Evolutionary conservation across 2,113 vertebrate genomes (phyloP), one percentile per base, ranked within the genome.

Genomic region (Oreochromis aureus): DNA sequence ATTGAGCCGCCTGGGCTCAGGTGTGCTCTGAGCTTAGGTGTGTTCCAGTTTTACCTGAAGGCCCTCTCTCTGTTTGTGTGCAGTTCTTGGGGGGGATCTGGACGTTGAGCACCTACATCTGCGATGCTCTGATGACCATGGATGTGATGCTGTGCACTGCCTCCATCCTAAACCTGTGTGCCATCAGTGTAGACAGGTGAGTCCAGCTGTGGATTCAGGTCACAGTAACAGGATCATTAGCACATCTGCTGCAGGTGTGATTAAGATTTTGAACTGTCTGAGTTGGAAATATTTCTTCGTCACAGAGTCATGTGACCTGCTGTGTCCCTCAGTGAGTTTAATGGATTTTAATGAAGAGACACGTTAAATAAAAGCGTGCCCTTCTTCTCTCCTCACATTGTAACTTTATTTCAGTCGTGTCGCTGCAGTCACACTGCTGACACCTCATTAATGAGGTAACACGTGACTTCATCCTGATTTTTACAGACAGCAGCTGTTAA

Each of bases 131-230:
- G 81, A 97, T 97, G 96, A 96, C 96, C 19, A 97, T 97, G 96
- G 96, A 97, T 2, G 96, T 97, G 73, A 96, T 97, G 96, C 94
- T 97, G 61, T 97, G 96, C 85, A 97, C 96, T 1, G 96, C 96
- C 58, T 97, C 96, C 82, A 97, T 97, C 85, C 93, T 97, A 18
- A 97, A 97, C 93, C 92, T 97, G 54, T 97, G 96, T 83, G 96
- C 96, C 44, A 97, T 97, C 91, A 97, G 96, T 36, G 95, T 97
- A 16, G 96, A 97, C 94, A 95, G 96, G 96, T 96, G 71, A 91
- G 93, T 54, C 27, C 15, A 48, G 16, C n/a, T 69, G n/a, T 69
- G n/a, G 7, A 5, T 81, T 39, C 54, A 58, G 19, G 46, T 53
- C 30, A 78, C 27, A 78, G 71, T 30, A 76, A 76, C 15, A 51